phyloP scores from a whole-genome alignment of 2,797 vertebrate genomes.

The Sitta carolinensis region DNA sequence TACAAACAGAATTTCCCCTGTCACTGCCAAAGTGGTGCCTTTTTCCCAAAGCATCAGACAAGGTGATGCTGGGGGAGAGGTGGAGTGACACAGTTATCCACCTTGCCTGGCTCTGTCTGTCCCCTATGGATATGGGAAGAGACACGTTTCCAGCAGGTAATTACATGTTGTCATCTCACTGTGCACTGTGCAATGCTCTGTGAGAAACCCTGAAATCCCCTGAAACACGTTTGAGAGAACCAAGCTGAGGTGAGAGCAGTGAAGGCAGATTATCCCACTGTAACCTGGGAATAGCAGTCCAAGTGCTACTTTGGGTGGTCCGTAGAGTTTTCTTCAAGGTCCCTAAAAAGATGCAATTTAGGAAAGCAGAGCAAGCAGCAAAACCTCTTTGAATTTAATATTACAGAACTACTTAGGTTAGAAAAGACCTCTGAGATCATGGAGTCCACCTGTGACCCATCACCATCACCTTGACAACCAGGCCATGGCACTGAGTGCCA shows the following conservation, averaged over 20 bases:
- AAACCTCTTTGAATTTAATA: not conserved
- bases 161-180: conserved; percentile 11
- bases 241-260: not conserved
- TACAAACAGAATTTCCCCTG: not conserved
- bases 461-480: not conserved
- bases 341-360: not conserved
- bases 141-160: conserved; percentile 3
- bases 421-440: not conserved
- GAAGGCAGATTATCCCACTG: not conserved
- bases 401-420: not conserved
- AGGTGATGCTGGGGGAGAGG: not conserved
- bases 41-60: not conserved
- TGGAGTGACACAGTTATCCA: not conserved
- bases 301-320: not conserved
- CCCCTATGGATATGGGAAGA: not conserved
- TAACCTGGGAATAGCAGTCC: not conserved
- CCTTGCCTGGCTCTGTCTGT: not conserved
- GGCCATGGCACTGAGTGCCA: not conserved
- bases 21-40: not conserved
- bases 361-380: not conserved
- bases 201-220: not conserved
- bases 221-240: not conserved
- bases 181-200: not conserved
- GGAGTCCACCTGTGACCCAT: not conserved
- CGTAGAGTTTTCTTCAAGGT: not conserved